Evolutionary conservation across 2,888 invertebrate species (phyloP).

Genomic region (Dicyrtomina minuta): DNA sequence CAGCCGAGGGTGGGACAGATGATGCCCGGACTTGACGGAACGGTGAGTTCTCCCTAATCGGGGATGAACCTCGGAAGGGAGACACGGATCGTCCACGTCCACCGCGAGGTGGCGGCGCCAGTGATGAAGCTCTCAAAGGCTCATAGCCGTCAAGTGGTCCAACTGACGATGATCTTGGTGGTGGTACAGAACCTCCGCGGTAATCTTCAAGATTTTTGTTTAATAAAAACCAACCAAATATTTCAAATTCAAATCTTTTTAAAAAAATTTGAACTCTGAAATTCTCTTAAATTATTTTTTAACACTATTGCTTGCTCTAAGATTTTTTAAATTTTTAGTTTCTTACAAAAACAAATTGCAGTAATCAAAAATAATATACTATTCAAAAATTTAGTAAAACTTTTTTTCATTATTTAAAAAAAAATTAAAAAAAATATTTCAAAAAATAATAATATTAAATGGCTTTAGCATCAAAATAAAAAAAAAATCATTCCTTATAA

Average conservation of each 20-base stretch:
- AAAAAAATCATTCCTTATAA: too few species aligned
- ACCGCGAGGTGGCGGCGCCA: too few species aligned
- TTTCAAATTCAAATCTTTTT: too few species aligned
- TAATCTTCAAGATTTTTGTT: constrained; percentile 14
- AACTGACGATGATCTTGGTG: constrained; percentile 33
- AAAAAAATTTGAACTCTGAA: too few species aligned
- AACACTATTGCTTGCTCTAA: background rate
- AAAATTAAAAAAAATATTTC: too few species aligned
- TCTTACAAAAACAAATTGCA: too few species aligned
- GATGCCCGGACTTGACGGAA: constrained; percentile 15
- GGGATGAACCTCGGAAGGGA: constrained; percentile 11
- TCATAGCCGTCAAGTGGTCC: constrained; percentile 12
- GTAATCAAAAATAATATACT: too few species aligned
- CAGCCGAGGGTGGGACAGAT: constrained; percentile 20
- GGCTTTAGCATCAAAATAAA: too few species aligned
- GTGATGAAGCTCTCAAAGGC: constrained; percentile 20
- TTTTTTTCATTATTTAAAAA: too few species aligned
- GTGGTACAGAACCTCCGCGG: constrained; percentile 23
- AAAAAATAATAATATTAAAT: too few species aligned
- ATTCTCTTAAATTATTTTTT: background rate
- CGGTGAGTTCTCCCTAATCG: constrained; percentile 1
- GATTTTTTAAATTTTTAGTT: too few species aligned
- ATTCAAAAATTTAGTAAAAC: too few species aligned
- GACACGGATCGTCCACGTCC: constrained; percentile 28
- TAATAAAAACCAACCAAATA: background rate